These are phyloP conservation scores for Chiloscyllium plagiosum DNA, from an alignment of 2,113 vertebrate species.

Conservation along the genomic window DNA sequence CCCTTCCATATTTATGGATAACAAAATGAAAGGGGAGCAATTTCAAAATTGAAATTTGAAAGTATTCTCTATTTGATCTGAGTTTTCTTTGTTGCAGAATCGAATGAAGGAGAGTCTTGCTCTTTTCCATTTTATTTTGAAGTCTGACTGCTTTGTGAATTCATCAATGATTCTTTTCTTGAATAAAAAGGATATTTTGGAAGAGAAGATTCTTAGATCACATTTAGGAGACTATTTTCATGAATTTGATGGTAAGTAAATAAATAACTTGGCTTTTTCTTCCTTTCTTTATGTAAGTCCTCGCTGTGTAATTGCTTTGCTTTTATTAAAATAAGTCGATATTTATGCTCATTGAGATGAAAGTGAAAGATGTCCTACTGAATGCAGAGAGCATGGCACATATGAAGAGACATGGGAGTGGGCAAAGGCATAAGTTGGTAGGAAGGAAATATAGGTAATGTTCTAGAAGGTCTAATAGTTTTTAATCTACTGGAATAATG, in stretches of 20 bases:
- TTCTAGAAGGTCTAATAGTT: too few species aligned
- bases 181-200: slow-evolving; percentile 83
- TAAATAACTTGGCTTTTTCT: background rate
- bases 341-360: background rate
- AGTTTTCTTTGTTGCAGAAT: slow-evolving; percentile 56
- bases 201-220: slow-evolving; percentile 72
- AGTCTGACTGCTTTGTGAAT: slow-evolving; percentile 71
- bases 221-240: slow-evolving; percentile 74
- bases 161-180: slow-evolving; percentile 84
- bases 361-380: background rate
- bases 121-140: slow-evolving; percentile 78
- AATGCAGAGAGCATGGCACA: background rate
- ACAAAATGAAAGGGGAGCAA: background rate
- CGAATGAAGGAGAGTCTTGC: slow-evolving; percentile 82
- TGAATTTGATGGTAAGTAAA: slow-evolving; percentile 60
- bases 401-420: background rate
- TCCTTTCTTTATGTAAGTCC: background rate
- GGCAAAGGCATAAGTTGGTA: background rate
- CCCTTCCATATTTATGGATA: too few species aligned
- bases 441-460: background rate
- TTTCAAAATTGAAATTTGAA: background rate
- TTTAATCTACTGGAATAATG: background rate
- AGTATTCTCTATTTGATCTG: background rate
- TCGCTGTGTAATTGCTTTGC: background rate
- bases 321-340: background rate